phyloP scores from a whole-genome alignment of 1,140 invertebrate genomes.

The Coenobita brevimanus region DNA sequence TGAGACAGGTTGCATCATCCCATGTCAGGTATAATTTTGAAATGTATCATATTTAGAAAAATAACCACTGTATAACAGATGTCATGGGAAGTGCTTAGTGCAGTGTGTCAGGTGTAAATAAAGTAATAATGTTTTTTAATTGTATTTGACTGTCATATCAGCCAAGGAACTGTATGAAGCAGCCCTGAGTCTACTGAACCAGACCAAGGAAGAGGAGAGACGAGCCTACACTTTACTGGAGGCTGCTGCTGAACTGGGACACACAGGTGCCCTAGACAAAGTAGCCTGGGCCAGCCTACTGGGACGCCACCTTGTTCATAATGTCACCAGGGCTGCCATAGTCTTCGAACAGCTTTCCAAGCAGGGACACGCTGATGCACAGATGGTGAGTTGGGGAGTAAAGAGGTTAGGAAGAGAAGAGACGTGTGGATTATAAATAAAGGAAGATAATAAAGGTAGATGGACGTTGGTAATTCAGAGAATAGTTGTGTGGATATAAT shows the following conservation, averaged over 20 bases:
- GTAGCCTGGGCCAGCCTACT: conserved; percentile 91
- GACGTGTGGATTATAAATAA: background rate
- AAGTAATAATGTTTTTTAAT: no score
- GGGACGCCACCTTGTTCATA: conserved; percentile 81
- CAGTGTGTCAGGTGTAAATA: no score
- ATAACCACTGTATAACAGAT: no score
- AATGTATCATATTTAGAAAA: no score
- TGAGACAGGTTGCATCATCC: no score
- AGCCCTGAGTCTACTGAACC: conserved; percentile 80
- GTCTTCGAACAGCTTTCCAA: conserved; percentile 86
- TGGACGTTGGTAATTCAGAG: background rate
- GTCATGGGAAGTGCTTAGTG: no score
- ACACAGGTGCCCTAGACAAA: conserved; percentile 85
- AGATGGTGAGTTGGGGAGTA: conserved; percentile 81
- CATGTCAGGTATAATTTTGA: no score
- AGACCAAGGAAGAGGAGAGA: conserved; percentile 79
- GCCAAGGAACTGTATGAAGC: conserved; percentile 81
- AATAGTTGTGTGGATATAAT: background rate
- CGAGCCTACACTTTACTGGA: conserved; percentile 81
- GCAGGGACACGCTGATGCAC: conserved; percentile 88
- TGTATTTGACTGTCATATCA: no score
- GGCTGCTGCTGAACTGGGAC: conserved; percentile 85
- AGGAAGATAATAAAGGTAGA: background rate
- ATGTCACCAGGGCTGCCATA: conserved; percentile 83
- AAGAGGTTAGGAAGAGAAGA: no score